phyloP scores from a whole-genome alignment of 2,888 invertebrate genomes.

The Nephrocerus scutellatus region DNA sequence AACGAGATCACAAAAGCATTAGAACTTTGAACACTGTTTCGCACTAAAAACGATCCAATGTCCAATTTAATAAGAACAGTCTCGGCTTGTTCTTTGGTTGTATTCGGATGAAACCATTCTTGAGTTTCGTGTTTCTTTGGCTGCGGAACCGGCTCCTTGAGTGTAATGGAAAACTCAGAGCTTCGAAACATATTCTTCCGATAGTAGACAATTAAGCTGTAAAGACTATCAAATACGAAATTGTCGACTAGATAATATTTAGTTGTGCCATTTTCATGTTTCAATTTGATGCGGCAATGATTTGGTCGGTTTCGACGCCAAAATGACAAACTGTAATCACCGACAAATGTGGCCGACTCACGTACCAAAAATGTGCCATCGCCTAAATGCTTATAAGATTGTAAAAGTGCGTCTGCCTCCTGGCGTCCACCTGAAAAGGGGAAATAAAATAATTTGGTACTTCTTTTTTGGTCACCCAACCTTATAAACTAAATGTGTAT shows the following conservation, averaged over 20 bases:
- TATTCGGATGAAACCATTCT: slow-evolving; percentile 85
- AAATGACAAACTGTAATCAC: slow-evolving; percentile 92
- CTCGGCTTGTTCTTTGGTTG: slow-evolving; percentile 77
- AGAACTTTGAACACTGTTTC: slow-evolving; percentile 81
- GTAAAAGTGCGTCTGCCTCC: slow-evolving; percentile 64
- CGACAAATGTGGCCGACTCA: slow-evolving; percentile 91
- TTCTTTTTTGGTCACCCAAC: too few relatives aligned
- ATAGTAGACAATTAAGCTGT: slow-evolving; percentile 86
- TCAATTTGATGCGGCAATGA: slow-evolving; percentile 84
- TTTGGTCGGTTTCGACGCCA: slow-evolving; percentile 85
- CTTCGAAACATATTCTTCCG: slow-evolving; percentile 78
- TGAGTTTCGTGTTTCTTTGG: slow-evolving; percentile 89
- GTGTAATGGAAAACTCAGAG: slow-evolving; percentile 79
- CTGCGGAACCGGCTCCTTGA: slow-evolving; percentile 89
- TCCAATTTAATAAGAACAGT: slow-evolving; percentile 76
- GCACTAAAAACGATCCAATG: slow-evolving; percentile 91
- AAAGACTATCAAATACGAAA: slow-evolving; percentile 83
- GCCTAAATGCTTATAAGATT: slow-evolving; percentile 71
- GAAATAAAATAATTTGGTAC: too few relatives aligned
- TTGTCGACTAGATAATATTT: slow-evolving; percentile 88
- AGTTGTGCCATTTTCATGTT: slow-evolving; percentile 79
- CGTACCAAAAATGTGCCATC: slow-evolving; percentile 90
- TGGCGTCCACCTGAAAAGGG: slow-evolving; percentile 56
- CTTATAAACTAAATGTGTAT: too few relatives aligned
- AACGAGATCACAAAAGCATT: slow-evolving; percentile 91